Base-by-base conservation (phyloP, 2,797 vertebrate genomes). In the Odontamblyopus rebecca region DNA sequence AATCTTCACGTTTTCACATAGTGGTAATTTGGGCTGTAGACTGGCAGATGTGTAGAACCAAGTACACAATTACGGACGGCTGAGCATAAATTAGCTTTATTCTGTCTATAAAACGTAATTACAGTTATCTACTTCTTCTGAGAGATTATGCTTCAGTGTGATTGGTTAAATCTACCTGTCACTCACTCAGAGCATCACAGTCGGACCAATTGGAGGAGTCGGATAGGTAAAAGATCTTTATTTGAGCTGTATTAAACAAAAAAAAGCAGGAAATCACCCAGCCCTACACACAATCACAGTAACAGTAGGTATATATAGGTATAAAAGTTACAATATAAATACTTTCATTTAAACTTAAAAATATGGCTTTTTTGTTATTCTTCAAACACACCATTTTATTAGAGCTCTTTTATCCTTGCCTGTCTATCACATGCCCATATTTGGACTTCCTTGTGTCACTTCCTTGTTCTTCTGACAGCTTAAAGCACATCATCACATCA, bases 401-500 rank as follows among this genome's bases (percentile, higher is more conserved):
- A 56, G 23, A 57, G 53, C 53, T 26, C 32, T 41, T 2, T 19
- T 61, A 61, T 61, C 27, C 26, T 30, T 30, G 15, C 15, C 27
- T 26, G 35, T 66, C 44, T 29, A 48, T 66, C 44, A 50, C 26
- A 27, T 66, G 64, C 64, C 64, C 44, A 19, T 66, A 66, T 51
- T 66, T 50, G 29, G 44, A 66, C 41, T 1, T 38, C 35, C 35
- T 38, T 38, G 6, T 51, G 44, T 66, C 30, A 54, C 29, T 23
- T 54, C 48, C 50, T 54, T 32, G 44, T 30, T 44, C 12, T 54
- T 72, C 67, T 75, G 65, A 71, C 67, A 73, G 27, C 80, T 74
- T 53, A 54, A 82, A 73, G 62, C 16, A 27, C 48, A 74, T 48
- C 77, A 70, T 1, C 35, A n/a, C 19, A 7, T n/a, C 38, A 69